phyloP scores from a whole-genome alignment of 2,888 invertebrate genomes.

The Drosophila engyochracea region DNA sequence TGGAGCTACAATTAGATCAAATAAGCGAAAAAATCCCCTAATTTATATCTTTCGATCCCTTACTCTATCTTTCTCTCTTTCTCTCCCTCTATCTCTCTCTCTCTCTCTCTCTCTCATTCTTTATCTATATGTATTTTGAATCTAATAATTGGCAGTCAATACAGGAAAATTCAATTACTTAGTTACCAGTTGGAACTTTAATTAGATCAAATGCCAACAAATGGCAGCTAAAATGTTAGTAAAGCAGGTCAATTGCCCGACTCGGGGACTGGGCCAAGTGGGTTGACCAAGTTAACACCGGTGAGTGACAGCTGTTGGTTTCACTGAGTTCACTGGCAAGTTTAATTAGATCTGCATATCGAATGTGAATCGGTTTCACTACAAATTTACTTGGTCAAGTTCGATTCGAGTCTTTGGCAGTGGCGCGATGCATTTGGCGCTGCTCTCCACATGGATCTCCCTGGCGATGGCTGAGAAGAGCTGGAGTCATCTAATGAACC shows the following conservation, averaged over 20 bases:
- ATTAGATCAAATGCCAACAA: constrained; percentile 14
- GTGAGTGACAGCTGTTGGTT: constrained; percentile 46
- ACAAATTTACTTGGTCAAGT: not conserved
- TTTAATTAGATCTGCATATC: constrained; percentile 77
- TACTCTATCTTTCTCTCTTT: not conserved
- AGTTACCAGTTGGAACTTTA: constrained; percentile 7
- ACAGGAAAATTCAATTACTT: not conserved
- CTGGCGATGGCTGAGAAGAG: constrained; percentile 6
- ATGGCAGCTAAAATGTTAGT: constrained; percentile 40
- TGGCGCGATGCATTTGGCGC: constrained; percentile 24
- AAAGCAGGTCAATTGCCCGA: constrained; percentile 50
- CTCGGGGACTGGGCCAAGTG: not conserved
- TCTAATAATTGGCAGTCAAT: not conserved
- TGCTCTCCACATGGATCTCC: constrained; percentile 23
- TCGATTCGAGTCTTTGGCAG: constrained; percentile 1
- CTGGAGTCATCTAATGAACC: not conserved
- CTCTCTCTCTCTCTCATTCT: no score
- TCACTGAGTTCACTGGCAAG: constrained; percentile 48
- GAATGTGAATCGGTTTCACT: constrained; percentile 41
- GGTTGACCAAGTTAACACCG: constrained; percentile 3
- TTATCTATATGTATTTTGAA: not conserved
- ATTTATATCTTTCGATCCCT: not conserved
- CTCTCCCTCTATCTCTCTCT: not conserved
- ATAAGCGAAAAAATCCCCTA: not conserved
- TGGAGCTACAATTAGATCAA: not conserved